Percentiles rank a stretch among this genome's conserved stretches.
These are phyloP conservation scores for Columba guinea DNA, from an alignment of 2,797 vertebrate species.

Conservation along the genomic window DNA sequence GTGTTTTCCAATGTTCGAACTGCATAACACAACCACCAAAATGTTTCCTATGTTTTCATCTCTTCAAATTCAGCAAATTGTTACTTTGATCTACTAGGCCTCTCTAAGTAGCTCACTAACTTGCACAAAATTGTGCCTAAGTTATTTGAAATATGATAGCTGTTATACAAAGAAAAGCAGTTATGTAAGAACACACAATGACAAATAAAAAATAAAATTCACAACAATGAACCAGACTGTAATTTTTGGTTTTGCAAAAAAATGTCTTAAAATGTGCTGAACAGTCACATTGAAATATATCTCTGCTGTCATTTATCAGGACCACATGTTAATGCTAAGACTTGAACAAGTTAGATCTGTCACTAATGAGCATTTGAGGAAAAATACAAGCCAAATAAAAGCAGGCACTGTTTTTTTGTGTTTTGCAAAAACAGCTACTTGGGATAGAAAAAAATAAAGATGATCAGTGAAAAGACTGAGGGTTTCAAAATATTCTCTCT, in stretches of 20 bases:
- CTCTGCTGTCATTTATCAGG: background rate
- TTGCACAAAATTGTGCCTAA: background rate
- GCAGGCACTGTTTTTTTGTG: background rate
- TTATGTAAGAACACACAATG: background rate
- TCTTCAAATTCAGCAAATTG: background rate
- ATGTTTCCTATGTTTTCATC: background rate
- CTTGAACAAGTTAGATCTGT: background rate
- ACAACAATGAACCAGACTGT: rapidly evolving
- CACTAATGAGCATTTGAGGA: background rate
- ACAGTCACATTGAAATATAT: background rate
- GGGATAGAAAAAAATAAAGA: background rate
- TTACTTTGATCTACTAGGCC: background rate
- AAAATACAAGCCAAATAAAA: background rate
- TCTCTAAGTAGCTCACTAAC: background rate
- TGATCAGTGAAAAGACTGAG: background rate
- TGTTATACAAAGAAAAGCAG: background rate
- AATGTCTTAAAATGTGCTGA: background rate
- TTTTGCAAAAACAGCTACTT: background rate
- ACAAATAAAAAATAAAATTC: background rate
- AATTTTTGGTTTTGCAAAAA: too few species aligned
- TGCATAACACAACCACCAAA: background rate
- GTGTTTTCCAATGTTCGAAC: background rate
- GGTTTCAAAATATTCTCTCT: background rate
- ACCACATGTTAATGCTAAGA: background rate
- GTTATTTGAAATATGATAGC: background rate